Base-by-base conservation (phyloP, 1,140 invertebrate genomes). In the Caenorhabditis latens region DNA sequence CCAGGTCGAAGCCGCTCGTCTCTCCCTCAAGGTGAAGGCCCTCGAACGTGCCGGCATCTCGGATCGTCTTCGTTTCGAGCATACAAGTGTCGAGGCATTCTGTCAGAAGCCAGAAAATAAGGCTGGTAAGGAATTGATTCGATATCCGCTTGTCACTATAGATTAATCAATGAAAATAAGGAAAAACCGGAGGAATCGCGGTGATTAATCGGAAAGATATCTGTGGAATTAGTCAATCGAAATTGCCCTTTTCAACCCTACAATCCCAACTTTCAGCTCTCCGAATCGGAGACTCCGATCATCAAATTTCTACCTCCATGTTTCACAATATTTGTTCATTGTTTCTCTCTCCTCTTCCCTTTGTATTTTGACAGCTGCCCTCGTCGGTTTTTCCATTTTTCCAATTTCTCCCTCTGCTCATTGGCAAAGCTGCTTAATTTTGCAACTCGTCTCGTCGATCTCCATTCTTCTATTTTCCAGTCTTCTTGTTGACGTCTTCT, bases 31-130 rank as follows among this genome's bases (percentile, higher is more conserved):
- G 14, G 8, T 46, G 14, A 53, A 50, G 13, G 46, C 71, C 2
- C 43, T 79, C 53, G 46, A 63, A 53, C 93, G 94, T 90, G 58
- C 92, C 14, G 43, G 71, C 42, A 86, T 90, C 7, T 89, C 86
- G 24, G 83, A 90, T 58, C 83, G 67, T 13, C n/a, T 85, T 88
- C 93, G 90, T 43, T 88, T 71, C 53, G 48, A 50, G 48, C 61
- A 58, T 24, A 83, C 57, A 5, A 88, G 46, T 16, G 85, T 88
- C 19, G 67, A 79, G 43, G 67, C 86, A 65, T 84, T 83, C 32
- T 86, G 65, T 55, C 58, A 86, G 55, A 48, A 79, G 71, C 40
- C 71, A 50, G 40, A 83, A 82, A 82, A 86, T 63, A 57, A 71
- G 40, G 79, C 63, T 16, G 58, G 85, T 86, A 86, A 65, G 9